Evolutionary conservation across 2,797 vertebrate genomes (phyloP).

Genomic region (Microhierax caerulescens): DNA sequence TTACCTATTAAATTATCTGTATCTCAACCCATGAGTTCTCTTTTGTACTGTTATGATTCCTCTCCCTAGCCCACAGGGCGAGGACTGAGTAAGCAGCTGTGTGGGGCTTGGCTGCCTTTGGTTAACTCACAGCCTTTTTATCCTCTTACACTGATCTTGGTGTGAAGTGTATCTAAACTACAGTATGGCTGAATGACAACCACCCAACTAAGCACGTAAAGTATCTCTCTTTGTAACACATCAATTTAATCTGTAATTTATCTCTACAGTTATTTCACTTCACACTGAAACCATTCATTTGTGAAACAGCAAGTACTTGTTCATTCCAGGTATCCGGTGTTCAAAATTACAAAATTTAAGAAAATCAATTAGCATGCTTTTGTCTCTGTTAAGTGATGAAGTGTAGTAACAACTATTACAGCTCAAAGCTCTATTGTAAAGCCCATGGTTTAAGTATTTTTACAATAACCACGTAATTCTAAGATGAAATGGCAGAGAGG

Average conservation of each 20-base stretch:
- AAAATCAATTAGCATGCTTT: neutral
- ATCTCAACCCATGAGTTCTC: neutral
- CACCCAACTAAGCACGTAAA: neutral
- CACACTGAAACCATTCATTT: neutral
- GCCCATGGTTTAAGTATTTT: neutral
- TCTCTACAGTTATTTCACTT: neutral
- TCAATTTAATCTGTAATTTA: neutral
- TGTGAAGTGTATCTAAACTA: neutral
- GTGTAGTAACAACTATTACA: neutral
- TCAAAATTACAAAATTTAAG: neutral
- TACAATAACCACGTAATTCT: neutral
- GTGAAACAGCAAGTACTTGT: neutral
- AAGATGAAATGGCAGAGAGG: neutral
- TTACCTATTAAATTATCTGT: neutral
- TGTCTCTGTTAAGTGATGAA: neutral
- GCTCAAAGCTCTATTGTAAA: neutral
- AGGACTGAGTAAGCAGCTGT: neutral
- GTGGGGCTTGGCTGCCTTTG: neutral
- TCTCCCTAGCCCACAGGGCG: neutral
- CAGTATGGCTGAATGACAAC: neutral
- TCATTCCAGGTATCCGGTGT: neutral
- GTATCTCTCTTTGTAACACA: neutral
- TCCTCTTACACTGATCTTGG: neutral
- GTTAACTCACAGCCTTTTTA: neutral
- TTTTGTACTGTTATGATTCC: neutral